Base-by-base conservation (phyloP, 1,140 invertebrate genomes). In the Cyclina sinensis region DNA sequence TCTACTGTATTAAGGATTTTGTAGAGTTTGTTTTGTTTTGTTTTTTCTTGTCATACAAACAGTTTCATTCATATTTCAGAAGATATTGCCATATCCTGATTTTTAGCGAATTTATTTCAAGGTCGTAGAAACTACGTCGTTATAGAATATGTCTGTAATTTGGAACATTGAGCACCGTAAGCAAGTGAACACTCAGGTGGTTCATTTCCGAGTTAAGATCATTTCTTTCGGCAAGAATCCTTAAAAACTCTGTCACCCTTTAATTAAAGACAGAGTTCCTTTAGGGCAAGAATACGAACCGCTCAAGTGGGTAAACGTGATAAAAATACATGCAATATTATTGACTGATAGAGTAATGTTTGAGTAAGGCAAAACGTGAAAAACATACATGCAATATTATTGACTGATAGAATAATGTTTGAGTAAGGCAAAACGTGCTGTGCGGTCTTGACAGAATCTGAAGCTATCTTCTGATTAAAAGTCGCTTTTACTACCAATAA, bases 231-330 rank as follows among this genome's bases (percentile, higher is more conserved):
- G 65, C 32, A 16, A 37, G 65, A 70, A 37, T 9, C 65, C 30
- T 16, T 14, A 18, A 5, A 16, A 70, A 35, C 35, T 70, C 65
- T 37, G 21, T 37, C 21, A 32, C 30, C 37, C 9, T 70, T 37
- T 70, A 37, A 70, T 70, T 70, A 35, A 70, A 70, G 65, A 70
- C 65, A 35, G 30, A 39, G 11, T 30, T 70, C 65, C 65, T 27
- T n/a, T 14, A 21, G 65, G 32, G 65, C 18, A 18, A 21, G 14
- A 37, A 14, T 14, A 70, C 32, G 9, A 70, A 27, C 30, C n/a
- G 32, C 24, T 62, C 14, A 37, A 70, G 65, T 35, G 14, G 32
- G 32, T 32, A 70, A 35, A 70, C 14, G 37, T 37, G 32, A 0
- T 70, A 32, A 70, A 4, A 7, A n/a, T 57, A 65, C 59, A 65